phyloP scores from a whole-genome alignment of 2,797 vertebrate species.

The Sebastes variabilis region DNA sequence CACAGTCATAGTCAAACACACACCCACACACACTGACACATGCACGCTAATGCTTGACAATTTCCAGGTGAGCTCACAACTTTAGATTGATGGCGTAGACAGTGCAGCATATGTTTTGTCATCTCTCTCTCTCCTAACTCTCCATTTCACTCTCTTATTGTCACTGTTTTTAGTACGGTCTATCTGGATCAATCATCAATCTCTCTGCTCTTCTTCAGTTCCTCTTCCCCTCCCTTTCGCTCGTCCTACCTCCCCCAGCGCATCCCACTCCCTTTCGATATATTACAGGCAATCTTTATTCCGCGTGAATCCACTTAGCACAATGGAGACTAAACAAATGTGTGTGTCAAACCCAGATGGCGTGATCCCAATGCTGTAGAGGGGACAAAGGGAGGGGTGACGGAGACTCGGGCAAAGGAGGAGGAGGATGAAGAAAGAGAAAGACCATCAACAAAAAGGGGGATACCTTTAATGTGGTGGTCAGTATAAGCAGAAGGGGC shows the following conservation, averaged over 20 bases:
- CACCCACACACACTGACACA: constrained; percentile 29
- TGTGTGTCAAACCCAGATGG: constrained; percentile 64
- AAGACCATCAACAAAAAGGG: not conserved
- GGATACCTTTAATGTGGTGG: not conserved
- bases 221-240: constrained; percentile 2
- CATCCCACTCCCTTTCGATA: constrained; percentile 45
- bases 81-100: constrained; percentile 76
- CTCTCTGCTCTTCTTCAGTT: constrained; percentile 35
- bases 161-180: constrained; percentile 52
- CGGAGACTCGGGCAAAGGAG: not conserved
- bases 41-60: constrained; percentile 61
- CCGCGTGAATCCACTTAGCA: constrained; percentile 67
- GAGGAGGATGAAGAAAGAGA: not conserved
- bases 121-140: constrained; percentile 38
- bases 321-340: constrained; percentile 67
- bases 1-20: constrained; percentile 38
- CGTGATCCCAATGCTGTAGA: constrained; percentile 38
- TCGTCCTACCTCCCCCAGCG: constrained; percentile 9
- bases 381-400: constrained; percentile 27
- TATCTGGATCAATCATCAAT: constrained; percentile 74
- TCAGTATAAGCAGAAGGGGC: constrained; percentile 5
- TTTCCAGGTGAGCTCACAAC: constrained; percentile 75
- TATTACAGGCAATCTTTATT: constrained; percentile 65
- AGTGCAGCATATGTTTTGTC: constrained; percentile 74
- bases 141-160: constrained; percentile 57